Conservation (phyloP, 1,140 invertebrate species). For the Leucophenga varia region DNA sequence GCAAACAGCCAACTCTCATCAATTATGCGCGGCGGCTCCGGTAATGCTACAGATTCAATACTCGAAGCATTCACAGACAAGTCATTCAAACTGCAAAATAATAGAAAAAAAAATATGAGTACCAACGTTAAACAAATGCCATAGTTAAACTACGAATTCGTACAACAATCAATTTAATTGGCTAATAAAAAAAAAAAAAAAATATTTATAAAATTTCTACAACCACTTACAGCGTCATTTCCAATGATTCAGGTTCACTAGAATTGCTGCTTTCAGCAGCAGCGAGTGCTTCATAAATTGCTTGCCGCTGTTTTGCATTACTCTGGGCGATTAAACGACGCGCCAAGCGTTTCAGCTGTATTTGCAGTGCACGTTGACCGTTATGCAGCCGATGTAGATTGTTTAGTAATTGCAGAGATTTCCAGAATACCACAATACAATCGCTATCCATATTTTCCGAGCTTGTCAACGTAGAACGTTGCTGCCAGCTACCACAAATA, state of each 20-base stretch:
- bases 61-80: constrained; percentile 23
- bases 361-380: constrained; percentile 27
- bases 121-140: no score
- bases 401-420: constrained; percentile 34
- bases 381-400: constrained; percentile 37
- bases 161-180: background rate
- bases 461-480: no score
- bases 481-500: constrained; percentile 22
- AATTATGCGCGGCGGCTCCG: constrained; percentile 42
- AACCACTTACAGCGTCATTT: constrained; percentile 35
- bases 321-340: constrained; percentile 25
- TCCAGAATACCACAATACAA: no score
- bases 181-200: no score
- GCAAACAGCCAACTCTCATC: constrained; percentile 54
- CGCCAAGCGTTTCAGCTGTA: constrained; percentile 35
- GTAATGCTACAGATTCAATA: background rate
- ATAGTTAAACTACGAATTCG: background rate
- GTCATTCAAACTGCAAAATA: constrained; percentile 32
- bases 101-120: constrained; percentile 18
- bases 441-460: no score
- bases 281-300: constrained; percentile 32
- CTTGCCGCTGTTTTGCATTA: constrained; percentile 12
- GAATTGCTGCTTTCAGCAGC: no score
- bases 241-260: no score
- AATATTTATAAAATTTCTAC: no score